Conservation (phyloP, 2,888 invertebrate species). For the Hedychridium roseum region DNA sequence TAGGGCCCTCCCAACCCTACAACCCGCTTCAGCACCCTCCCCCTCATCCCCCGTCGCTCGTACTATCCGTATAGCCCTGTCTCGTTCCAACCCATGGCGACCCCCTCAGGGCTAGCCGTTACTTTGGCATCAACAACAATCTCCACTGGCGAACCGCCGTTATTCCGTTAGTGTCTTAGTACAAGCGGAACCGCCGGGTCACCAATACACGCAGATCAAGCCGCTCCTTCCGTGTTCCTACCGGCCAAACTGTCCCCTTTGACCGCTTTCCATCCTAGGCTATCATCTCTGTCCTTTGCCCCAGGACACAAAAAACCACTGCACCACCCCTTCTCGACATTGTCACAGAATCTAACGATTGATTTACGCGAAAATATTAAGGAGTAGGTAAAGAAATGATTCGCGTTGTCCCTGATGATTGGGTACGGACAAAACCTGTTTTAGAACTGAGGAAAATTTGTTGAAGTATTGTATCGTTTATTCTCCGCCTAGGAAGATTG, state of each 20-base stretch:
- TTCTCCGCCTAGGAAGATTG: no score
- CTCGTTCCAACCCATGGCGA: conserved; percentile 26
- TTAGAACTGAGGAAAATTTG: no score
- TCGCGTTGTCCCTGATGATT: no score
- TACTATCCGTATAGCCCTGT: conserved; percentile 8
- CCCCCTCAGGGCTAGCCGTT: conserved; percentile 54
- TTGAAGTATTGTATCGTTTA: no score
- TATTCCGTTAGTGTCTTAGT: conserved; percentile 62
- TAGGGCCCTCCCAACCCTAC: conserved; percentile 37
- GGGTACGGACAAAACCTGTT: no score
- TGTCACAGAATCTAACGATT: no score
- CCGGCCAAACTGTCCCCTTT: conserved; percentile 1
- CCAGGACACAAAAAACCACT: no score
- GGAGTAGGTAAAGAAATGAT: no score
- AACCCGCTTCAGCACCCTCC: no score
- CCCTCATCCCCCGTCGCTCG: conserved; percentile 1
- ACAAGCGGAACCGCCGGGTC: conserved; percentile 35
- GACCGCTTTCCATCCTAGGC: neutral
- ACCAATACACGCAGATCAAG: conserved; percentile 33
- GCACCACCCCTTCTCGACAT: no score
- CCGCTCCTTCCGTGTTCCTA: neutral
- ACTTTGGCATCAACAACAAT: conserved; percentile 64
- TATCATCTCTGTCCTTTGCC: neutral
- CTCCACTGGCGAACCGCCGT: conserved; percentile 57
- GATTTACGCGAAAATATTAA: no score